A percentile compares a stretch with the other conserved stretches of the same genome.
Conservation (phyloP, 2,113 vertebrate genomes). For the Hippopotamus amphibius region DNA sequence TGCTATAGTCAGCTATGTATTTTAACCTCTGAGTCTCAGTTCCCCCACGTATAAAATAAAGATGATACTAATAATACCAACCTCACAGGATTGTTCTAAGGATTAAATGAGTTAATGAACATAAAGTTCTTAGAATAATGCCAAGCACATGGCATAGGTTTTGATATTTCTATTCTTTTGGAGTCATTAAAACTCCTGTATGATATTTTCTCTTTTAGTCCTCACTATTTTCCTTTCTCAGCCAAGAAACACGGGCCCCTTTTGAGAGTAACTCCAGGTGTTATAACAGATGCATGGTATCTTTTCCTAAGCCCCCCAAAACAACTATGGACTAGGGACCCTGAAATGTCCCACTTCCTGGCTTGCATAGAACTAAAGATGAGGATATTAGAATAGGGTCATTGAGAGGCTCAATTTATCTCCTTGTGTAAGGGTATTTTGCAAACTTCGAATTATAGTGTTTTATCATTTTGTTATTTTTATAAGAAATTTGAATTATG, state of each 20-base stretch:
- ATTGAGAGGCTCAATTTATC: background rate
- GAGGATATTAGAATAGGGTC: background rate
- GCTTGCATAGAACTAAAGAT: background rate
- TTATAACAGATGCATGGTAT: background rate
- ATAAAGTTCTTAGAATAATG: background rate
- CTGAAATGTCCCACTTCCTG: too few species aligned
- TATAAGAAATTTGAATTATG: background rate
- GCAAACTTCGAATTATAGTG: background rate
- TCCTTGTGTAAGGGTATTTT: background rate
- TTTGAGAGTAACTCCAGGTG: background rate
- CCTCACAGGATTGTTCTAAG: background rate
- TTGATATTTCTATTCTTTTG: background rate
- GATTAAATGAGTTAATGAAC: background rate
- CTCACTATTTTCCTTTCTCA: background rate
- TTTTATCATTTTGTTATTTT: constrained; percentile 3
- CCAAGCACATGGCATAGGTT: background rate
- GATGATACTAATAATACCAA: background rate
- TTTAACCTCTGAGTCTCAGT: background rate
- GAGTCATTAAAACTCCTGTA: background rate
- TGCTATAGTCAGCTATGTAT: background rate
- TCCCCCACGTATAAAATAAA: background rate
- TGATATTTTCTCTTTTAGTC: background rate
- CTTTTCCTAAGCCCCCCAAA: background rate
- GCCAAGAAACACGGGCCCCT: background rate
- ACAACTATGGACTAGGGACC: background rate